Base-by-base conservation (phyloP, 2,113 vertebrate genomes). In the Aythya baeri region DNA sequence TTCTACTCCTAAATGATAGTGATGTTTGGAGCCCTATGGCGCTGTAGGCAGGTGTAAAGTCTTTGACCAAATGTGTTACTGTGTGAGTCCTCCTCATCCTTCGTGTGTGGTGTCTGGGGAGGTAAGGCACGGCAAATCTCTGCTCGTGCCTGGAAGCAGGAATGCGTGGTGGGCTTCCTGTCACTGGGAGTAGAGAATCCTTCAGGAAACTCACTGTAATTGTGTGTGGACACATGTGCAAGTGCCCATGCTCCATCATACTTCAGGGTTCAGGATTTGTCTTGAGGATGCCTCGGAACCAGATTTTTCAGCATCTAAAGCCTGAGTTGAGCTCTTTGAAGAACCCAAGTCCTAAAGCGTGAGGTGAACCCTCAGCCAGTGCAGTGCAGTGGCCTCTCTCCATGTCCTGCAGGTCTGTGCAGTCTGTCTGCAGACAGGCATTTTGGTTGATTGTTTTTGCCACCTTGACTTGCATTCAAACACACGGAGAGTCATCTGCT, bases 211-310 rank as follows among this genome's bases (percentile, higher is more conserved):
- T 11, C 21, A 2, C 9, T 43, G n/a, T 49, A 4, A 1, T 2
- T 5, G 1, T 2, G 2, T 26, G 49, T 26, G 58, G 52, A n/a
- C 13, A 38, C 27, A 11, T 18, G 20, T 26, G n/a, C 21, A 9
- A 0, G 1, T 61, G 22, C 15, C 68, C 31, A 3, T 7, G 13
- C 52, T 21, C 41, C 16, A 2, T 8, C 0, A 0, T 43, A 43
- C 49, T 54, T 31, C 31, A 50, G 44, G 54, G 43, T 21, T 52
- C 29, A 41, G 55, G 13, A 1, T 50, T 74, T 93, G 44, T 34
- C 25, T 57, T 15, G 13, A 70, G 75, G 63, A 36, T 50, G 32
- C 13, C 66, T 26, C 38, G 38, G 17, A 68, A 44, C 41, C 32
- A 67, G 71, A 2, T 27, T 49, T 44, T 61, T 54, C 58, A 78